Conservation (phyloP, 2,888 invertebrate species). For the Orthosia gothica region DNA sequence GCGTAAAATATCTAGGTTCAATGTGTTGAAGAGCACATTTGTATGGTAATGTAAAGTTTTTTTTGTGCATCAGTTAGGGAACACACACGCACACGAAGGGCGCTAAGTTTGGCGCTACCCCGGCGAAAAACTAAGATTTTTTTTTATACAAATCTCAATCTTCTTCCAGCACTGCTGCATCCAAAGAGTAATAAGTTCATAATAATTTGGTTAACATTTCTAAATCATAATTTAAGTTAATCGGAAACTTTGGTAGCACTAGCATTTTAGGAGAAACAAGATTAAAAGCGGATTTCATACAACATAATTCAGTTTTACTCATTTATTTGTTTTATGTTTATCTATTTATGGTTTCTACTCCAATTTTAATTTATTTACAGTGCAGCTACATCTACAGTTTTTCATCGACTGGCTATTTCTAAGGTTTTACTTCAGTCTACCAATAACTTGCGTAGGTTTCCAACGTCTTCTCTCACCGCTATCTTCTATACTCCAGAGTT, state of each 20-base stretch:
- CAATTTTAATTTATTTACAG: background rate
- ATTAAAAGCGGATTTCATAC: too few species aligned
- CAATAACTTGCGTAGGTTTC: background rate
- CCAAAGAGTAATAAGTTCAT: background rate
- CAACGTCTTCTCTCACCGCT: background rate
- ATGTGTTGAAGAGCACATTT: conserved; percentile 40
- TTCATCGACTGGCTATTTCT: background rate
- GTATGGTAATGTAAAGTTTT: conserved; percentile 42
- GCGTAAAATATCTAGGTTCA: conserved; percentile 38
- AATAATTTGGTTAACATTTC: background rate
- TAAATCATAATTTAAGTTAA: background rate
- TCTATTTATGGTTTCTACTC: background rate
- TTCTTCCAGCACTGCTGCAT: background rate
- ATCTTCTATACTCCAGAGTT: background rate
- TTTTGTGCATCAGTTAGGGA: conserved; percentile 14
- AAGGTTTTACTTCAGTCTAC: background rate
- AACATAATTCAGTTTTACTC: too few species aligned
- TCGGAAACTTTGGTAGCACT: too few species aligned
- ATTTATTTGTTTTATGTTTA: too few species aligned
- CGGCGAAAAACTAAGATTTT: background rate
- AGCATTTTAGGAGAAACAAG: too few species aligned
- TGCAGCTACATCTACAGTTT: background rate
- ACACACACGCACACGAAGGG: background rate
- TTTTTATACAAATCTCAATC: background rate
- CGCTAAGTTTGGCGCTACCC: background rate